Base-by-base conservation (phyloP, 2,797 vertebrate species). In the Alcedo quadribrachys region DNA sequence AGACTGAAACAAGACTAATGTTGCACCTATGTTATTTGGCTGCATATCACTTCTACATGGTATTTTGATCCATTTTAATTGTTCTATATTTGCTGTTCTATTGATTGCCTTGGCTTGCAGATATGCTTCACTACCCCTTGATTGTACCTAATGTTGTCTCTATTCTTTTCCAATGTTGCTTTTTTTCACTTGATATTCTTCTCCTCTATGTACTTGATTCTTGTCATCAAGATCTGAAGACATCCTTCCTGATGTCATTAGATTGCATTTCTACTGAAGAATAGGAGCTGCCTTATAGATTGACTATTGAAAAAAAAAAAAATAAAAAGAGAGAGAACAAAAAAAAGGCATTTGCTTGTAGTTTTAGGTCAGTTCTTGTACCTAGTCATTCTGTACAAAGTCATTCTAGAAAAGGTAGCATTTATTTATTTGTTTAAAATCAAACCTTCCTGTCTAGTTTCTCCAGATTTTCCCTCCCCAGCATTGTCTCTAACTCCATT, bases 141-240 rank as follows among this genome's bases (percentile, higher is more conserved):
- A 96, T 95, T 82, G 30, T 85, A 96, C 89, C 84, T 92, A 63
- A 66, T 89, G 48, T 90, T 93, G 95, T 90, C 51, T 27, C 51
- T 51, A 51, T 37, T 90, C 32, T 89, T 87, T 93, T 87, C 86
- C 86, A 89, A 27, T 78, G 86, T 67, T 94, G 66, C 63, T 85
- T 93, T 95, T 92, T 95, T 94, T 95, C 90, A 89, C 62, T 93
- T 85, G 69, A 83, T 83, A 89, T 8, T 82, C 32, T 68, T 80
- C 83, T 91, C 55, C 28, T 92, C n/a, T 37, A 37, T 78, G 90
- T 87, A 80, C 58, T 92, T 81, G 79, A 93, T 87, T 93, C 88
- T 92, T 92, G 86, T 87, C 88, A 86, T 92, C 73, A 92, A 92
- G 40, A 85, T 73, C 30, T 89, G 83, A 37, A 37, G 37, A 90